Percentiles rank a stretch among this genome's conserved stretches.
Conservation (phyloP, 2,113 vertebrate genomes). For the Rhegmatorhina hoffmannsi region DNA sequence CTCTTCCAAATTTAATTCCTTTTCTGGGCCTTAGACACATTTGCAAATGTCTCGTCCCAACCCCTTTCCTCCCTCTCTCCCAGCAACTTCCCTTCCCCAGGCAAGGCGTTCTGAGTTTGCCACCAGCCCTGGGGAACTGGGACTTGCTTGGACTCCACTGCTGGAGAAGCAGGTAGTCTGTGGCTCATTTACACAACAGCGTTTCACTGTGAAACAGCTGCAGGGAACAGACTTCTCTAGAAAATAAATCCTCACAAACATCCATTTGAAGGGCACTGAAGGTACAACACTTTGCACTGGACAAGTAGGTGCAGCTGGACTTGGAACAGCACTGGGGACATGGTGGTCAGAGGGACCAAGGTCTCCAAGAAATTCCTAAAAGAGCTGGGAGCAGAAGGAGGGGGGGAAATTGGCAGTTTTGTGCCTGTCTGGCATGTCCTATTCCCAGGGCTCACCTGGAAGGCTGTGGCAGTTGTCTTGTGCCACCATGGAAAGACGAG, state of each 20-base stretch:
- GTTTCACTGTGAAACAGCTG: neutral
- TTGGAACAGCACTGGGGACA: neutral
- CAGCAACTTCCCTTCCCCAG: neutral
- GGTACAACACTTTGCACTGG: neutral
- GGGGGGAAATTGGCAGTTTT: neutral
- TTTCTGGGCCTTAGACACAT: neutral
- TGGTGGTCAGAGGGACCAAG: fast-evolving
- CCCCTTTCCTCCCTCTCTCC: neutral
- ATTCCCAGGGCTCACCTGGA: neutral
- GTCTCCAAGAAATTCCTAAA: neutral
- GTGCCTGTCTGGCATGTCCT: neutral
- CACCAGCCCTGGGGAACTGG: neutral
- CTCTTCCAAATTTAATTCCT: neutral
- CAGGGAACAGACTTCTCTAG: neutral
- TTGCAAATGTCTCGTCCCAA: neutral
- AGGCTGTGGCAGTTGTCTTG: neutral
- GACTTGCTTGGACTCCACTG: neutral
- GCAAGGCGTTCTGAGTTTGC: neutral
- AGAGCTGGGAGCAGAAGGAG: neutral
- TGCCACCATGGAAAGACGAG: fast-evolving
- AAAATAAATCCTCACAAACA: neutral
- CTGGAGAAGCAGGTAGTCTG: neutral
- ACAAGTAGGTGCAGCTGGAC: neutral
- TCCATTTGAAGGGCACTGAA: neutral
- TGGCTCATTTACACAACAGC: fast-evolving